A percentile compares a stretch with the other conserved stretches of the same genome.
Conservation (phyloP, 2,797 vertebrate species). For the Myotis daubentonii region DNA sequence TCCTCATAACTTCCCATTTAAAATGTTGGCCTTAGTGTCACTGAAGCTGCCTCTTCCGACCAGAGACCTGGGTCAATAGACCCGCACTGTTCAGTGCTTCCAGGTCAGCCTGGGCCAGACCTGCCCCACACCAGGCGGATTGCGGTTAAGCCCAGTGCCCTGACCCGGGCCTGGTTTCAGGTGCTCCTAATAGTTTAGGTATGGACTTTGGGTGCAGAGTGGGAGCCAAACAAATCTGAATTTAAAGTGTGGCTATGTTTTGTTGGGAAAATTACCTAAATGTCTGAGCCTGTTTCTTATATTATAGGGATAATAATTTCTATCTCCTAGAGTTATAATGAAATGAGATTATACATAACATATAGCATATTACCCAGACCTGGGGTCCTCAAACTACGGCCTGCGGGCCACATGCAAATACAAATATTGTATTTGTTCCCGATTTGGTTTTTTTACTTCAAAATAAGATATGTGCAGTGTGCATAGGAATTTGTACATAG, state of each 20-base stretch:
- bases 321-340: background rate
- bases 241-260: background rate
- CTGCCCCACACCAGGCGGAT: background rate
- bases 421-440: too few relatives aligned
- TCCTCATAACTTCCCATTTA: background rate
- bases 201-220: background rate
- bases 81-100: background rate
- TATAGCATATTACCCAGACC: background rate
- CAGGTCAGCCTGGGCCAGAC: background rate
- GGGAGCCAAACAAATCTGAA: background rate
- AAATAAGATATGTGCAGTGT: too few relatives aligned
- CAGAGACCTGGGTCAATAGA: background rate
- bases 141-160: background rate
- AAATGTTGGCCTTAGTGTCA: background rate
- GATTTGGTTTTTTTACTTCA: too few relatives aligned
- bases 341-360: background rate
- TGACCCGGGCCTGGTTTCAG: background rate
- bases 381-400: too few relatives aligned
- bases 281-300: conserved; percentile 2
- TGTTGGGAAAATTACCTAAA: background rate
- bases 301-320: conserved; percentile 17
- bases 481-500: too few relatives aligned
- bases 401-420: too few relatives aligned
- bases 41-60: background rate
- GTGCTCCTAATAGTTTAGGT: background rate